A percentile compares a stretch with the other conserved stretches of the same genome.
These are phyloP conservation scores for Distichodus sexfasciatus DNA, from an alignment of 2,797 vertebrate species.

Conservation along the genomic window DNA sequence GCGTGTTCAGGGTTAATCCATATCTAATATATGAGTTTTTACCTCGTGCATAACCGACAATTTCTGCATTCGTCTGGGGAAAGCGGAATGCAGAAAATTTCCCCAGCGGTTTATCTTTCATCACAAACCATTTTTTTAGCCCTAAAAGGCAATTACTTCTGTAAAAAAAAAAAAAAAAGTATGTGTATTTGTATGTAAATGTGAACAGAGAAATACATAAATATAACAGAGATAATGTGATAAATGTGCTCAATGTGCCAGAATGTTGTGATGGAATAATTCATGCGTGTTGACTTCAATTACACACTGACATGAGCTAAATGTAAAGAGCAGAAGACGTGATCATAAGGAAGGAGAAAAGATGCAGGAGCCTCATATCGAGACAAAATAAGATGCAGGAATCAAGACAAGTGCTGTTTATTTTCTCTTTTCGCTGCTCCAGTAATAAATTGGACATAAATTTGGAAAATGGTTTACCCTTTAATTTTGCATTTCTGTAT, in stretches of 20 bases:
- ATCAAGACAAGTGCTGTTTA: background rate
- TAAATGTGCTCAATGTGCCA: background rate
- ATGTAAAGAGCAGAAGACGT: background rate
- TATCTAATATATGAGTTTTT: background rate
- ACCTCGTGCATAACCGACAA: background rate
- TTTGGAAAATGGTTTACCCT: too few species aligned
- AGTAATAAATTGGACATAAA: too few species aligned
- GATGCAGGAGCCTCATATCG: background rate
- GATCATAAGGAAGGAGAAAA: background rate
- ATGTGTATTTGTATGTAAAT: background rate
- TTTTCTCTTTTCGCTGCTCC: too few species aligned
- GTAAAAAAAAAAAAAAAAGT: too few species aligned
- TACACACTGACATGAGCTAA: background rate
- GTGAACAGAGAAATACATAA: background rate
- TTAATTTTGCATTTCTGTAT: too few species aligned
- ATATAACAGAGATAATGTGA: background rate
- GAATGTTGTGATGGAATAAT: constrained; percentile 7
- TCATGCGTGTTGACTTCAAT: background rate
- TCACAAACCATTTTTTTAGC: background rate
- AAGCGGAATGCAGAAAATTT: background rate
- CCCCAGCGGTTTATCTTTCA: background rate
- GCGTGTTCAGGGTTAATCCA: background rate
- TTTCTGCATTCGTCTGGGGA: background rate
- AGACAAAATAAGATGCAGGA: background rate
- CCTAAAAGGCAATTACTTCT: background rate